Evolutionary conservation across 2,113 vertebrate species (phyloP), one percentile per base, ranked within the genome.

Genomic region (Salvator merianae): DNA sequence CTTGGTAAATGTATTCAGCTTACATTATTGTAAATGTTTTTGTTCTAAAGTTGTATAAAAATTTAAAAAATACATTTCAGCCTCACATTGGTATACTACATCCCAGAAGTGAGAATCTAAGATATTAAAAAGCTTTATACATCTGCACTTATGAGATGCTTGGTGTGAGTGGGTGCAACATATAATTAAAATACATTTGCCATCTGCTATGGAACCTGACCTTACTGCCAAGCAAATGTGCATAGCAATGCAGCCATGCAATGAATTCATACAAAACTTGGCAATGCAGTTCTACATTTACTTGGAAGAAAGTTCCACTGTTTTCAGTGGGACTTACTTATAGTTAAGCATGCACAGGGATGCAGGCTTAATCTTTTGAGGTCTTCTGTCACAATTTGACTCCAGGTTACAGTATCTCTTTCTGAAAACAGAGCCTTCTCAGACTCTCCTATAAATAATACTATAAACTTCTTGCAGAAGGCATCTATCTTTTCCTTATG

Each of bases 61-160:
- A 14, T 69, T 80, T 68, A 53, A 34, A 76, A 55, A 50, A 75
- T 63, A 68, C 74, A 20, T 16, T 55, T 53, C 16, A 4, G 10
- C 0, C 0, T 80, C 43, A 73, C 78, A 32, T 3, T 70, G 34
- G 22, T 32, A 76, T n/a, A 65, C 12, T 6, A 7, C 36, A 88
- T 50, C 63, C 80, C 34, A n/a, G 72, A 40, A 59, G 28, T 7
- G 63, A 73, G 34, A 82, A 72, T 28, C 2, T 62, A 72, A 38
- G 28, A 62, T 59, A 71, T 36, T 20, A 82, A 1, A 26, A 73
- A 6, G 8, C 28, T 40, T 22, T 63, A 12, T n/a, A 24, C 59
- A 38, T 43, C 36, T 73, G 16, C 40, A 9, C 66, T 90, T 83
- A 1, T 9, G 82, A 10, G 34, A 85, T 77, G 63, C 83, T 80